Evolutionary conservation across 2,113 vertebrate genomes (phyloP).

Genomic region (Meleagris gallopavo): DNA sequence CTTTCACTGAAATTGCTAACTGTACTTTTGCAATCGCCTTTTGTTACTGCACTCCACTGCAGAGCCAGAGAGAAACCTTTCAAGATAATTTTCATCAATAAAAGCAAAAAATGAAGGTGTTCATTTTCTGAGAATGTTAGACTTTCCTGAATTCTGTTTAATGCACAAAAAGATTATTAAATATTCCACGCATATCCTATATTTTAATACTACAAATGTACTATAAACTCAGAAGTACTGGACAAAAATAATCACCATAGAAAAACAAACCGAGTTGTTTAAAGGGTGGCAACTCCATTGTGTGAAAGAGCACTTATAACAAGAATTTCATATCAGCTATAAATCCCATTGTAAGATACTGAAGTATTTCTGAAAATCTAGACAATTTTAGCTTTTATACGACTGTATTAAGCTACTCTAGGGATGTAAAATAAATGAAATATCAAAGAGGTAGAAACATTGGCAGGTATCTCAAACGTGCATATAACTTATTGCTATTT

Average conservation of each 20-base stretch:
- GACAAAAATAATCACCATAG: not conserved
- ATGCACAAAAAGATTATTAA: not conserved
- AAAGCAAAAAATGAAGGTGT: not conserved
- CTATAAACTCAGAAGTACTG: not conserved
- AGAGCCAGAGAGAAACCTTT: constrained; percentile 16
- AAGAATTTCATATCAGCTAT: not conserved
- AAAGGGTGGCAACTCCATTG: not conserved
- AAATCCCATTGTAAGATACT: not conserved
- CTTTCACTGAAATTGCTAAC: not conserved
- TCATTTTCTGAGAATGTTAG: not conserved
- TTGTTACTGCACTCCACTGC: constrained; percentile 3
- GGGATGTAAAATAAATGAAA: not conserved
- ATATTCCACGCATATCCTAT: not conserved
- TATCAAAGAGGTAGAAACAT: not conserved
- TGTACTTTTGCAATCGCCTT: not conserved
- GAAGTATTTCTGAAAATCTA: not conserved
- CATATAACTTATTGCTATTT: not conserved
- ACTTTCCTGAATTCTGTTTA: not conserved
- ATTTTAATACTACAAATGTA: not conserved
- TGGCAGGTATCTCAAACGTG: not conserved
- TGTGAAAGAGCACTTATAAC: not conserved
- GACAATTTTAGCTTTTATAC: not conserved
- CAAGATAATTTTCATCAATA: constrained; percentile 34
- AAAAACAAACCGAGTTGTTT: not conserved
- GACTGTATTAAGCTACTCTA: not conserved